Conservation (phyloP, 2,113 vertebrate genomes). For the Pelusios castaneus region DNA sequence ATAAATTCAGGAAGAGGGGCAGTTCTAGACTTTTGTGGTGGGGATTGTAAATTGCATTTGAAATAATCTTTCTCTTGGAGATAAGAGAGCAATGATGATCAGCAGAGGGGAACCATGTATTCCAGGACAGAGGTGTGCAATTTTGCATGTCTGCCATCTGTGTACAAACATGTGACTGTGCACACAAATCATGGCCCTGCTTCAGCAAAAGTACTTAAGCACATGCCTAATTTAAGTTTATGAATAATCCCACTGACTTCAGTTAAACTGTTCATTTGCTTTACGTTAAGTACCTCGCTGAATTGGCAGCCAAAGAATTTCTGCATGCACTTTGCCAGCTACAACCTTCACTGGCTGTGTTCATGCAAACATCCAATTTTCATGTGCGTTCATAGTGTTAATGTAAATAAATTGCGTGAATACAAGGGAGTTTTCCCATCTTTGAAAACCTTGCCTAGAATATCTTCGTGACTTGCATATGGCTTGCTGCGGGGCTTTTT, state of each 20-base stretch:
- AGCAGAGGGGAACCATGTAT: neutral
- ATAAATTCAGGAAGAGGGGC: neutral
- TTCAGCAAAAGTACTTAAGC: neutral
- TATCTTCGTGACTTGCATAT: rapidly evolving
- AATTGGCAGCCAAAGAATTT: neutral
- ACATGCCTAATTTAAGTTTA: neutral
- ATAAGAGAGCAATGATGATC: neutral
- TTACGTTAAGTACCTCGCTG: neutral
- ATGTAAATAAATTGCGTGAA: neutral
- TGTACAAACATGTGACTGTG: rapidly evolving
- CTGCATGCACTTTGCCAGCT: rapidly evolving
- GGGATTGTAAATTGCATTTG: slow-evolving; percentile 34
- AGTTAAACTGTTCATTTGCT: neutral
- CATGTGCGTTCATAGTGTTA: neutral
- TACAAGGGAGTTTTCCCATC: neutral
- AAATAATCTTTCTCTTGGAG: slow-evolving; percentile 44
- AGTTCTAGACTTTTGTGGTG: neutral
- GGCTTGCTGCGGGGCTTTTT: neutral
- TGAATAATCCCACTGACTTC: slow-evolving; percentile 23
- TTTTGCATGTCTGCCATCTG: neutral
- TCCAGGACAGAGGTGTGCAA: neutral
- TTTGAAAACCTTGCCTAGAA: neutral
- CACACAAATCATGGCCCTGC: neutral
- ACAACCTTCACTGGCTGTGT: neutral
- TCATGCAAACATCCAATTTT: rapidly evolving